phyloP scores from a whole-genome alignment of 2,888 invertebrate genomes.

The Ophion ventricosus region DNA sequence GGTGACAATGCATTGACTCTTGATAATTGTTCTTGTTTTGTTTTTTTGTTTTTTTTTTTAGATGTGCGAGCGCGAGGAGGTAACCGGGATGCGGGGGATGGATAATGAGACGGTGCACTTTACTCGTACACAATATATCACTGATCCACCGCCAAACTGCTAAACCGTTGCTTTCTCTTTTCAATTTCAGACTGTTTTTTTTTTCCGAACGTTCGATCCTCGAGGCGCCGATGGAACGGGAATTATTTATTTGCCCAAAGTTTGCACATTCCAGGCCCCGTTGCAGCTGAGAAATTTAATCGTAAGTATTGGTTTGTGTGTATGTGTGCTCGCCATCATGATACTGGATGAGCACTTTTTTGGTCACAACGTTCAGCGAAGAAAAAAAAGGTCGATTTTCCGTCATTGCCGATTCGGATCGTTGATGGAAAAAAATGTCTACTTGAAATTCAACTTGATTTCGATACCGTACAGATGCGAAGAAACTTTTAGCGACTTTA shows the following conservation, averaged over 20 bases:
- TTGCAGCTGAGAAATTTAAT: conserved; percentile 24
- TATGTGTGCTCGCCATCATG: conserved; percentile 33
- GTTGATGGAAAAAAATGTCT: conserved; percentile 9
- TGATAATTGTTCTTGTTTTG: no score
- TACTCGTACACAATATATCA: conserved; percentile 60
- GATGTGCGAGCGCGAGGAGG: conserved; percentile 62
- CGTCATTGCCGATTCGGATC: background rate
- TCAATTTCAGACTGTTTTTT: conserved; percentile 19
- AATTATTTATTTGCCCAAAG: conserved; percentile 20
- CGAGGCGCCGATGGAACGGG: conserved; percentile 38
- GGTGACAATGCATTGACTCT: conserved; percentile 23
- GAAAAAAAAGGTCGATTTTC: background rate
- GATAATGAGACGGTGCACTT: conserved; percentile 57
- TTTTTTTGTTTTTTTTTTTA: conserved; percentile 22
- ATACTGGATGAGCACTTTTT: conserved; percentile 1
- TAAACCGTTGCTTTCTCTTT: conserved; percentile 14
- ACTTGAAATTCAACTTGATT: conserved; percentile 10
- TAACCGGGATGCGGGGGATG: conserved; percentile 64
- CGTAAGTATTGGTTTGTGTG: conserved; percentile 23
- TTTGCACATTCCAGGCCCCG: conserved; percentile 31
- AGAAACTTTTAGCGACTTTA: conserved; percentile 39
- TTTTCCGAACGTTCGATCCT: conserved; percentile 19
- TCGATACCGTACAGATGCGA: conserved; percentile 28
- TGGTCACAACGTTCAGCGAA: background rate
- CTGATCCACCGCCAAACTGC: background rate